Conservation (phyloP, 2,797 vertebrate genomes). For the Microctenopoma stevenorrisi region DNA sequence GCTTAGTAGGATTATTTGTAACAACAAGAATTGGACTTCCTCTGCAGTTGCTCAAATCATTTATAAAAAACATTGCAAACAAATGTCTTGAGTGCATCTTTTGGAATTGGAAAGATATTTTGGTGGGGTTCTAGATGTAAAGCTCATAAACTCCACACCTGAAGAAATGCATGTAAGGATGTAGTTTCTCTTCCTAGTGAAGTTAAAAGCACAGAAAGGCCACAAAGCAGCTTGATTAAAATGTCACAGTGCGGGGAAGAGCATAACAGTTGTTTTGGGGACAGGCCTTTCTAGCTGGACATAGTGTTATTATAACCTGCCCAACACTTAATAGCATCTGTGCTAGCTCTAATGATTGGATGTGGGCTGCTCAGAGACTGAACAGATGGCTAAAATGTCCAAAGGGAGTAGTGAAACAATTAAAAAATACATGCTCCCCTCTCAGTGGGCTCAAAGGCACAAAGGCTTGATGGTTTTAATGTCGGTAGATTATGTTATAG, state of each 20-base stretch:
- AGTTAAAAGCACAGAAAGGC: slow-evolving; percentile 47
- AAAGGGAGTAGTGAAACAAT: slow-evolving; percentile 38
- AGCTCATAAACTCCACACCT: slow-evolving; percentile 3
- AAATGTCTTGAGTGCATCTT: neutral
- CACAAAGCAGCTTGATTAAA: slow-evolving; percentile 55
- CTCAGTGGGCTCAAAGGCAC: slow-evolving; percentile 6
- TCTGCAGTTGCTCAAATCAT: slow-evolving; percentile 4
- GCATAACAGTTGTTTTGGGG: slow-evolving; percentile 42
- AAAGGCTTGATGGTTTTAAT: neutral
- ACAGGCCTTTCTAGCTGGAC: slow-evolving; percentile 11
- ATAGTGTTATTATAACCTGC: slow-evolving; percentile 37
- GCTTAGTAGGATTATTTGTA: slow-evolving; percentile 40
- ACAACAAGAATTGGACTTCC: slow-evolving; percentile 30
- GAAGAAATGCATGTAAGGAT: neutral
- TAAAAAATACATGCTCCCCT: slow-evolving; percentile 10
- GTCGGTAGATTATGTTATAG: slow-evolving; percentile 9
- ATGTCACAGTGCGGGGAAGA: slow-evolving; percentile 58
- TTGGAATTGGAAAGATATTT: slow-evolving; percentile 5
- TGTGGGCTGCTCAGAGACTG: slow-evolving; percentile 23
- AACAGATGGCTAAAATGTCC: slow-evolving; percentile 36
- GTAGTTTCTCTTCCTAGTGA: slow-evolving; percentile 2
- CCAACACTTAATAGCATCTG: slow-evolving; percentile 28
- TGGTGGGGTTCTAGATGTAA: slow-evolving; percentile 4
- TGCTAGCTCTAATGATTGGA: slow-evolving; percentile 36
- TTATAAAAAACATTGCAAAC: neutral